A percentile compares a stretch with the other conserved stretches of the same genome.
Evolutionary conservation across 2,113 vertebrate genomes (phyloP).

Genomic region (Gobiocypris rarus): DNA sequence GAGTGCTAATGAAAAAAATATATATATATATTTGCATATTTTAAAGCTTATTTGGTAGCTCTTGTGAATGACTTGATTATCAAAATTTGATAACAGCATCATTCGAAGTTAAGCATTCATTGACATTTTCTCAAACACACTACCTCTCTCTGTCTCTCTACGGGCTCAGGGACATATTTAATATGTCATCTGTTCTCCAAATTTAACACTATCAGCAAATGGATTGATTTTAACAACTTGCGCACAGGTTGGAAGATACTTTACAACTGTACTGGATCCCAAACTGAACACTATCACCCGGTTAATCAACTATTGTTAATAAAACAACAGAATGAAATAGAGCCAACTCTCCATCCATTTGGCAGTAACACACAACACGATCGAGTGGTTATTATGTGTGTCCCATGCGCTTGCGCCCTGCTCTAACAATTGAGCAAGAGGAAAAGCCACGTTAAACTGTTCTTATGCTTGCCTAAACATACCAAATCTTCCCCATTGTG

Average conservation of each 20-base stretch:
- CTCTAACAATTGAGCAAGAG: constrained; percentile 3
- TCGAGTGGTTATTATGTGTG: neutral
- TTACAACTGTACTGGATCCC: neutral
- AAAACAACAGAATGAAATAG: neutral
- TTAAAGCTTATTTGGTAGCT: too few species aligned
- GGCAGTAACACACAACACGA: neutral
- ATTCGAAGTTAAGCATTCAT: too few species aligned
- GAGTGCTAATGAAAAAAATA: neutral
- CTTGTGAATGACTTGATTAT: neutral
- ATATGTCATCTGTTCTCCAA: neutral
- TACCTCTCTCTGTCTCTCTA: too few species aligned
- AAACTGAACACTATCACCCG: neutral
- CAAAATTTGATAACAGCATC: neutral
- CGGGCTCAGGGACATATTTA: too few species aligned
- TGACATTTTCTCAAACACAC: too few species aligned
- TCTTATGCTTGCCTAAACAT: neutral
- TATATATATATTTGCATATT: too few species aligned
- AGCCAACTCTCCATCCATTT: neutral
- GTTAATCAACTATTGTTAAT: neutral
- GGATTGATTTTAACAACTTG: neutral
- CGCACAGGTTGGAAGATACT: neutral
- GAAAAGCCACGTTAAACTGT: neutral
- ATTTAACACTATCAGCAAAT: neutral
- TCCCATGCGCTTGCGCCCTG: too few species aligned
- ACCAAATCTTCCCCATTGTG: constrained; percentile 33